These are phyloP conservation scores for Lacanobia wlatinum DNA, from an alignment of 2,888 invertebrate species.

Conservation along the genomic window DNA sequence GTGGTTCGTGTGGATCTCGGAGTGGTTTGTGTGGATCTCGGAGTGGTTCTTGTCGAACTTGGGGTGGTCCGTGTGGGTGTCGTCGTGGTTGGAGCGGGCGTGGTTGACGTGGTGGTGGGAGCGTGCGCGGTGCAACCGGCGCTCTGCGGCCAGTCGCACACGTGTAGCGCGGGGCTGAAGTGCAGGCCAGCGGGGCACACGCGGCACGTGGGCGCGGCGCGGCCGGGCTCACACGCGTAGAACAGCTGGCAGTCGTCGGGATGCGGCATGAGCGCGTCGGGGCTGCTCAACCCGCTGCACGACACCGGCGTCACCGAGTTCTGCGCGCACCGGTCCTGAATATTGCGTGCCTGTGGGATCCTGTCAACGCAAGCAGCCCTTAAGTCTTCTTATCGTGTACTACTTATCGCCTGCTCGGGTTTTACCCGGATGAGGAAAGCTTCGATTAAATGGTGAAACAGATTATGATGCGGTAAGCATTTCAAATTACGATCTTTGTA, in stretches of 20 bases:
- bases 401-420: neutral
- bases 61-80: neutral
- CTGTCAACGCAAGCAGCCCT: slow-evolving; percentile 15
- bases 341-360: neutral
- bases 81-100: neutral
- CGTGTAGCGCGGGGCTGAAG: slow-evolving; percentile 69
- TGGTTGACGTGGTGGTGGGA: neutral
- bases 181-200: slow-evolving; percentile 72
- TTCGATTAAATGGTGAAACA: neutral
- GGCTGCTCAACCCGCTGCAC: slow-evolving; percentile 58
- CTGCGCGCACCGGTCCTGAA: slow-evolving; percentile 20
- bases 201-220: slow-evolving; percentile 40
- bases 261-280: slow-evolving; percentile 69
- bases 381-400: neutral
- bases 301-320: slow-evolving; percentile 57
- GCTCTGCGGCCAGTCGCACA: slow-evolving; percentile 68
- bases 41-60: neutral
- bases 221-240: slow-evolving; percentile 68
- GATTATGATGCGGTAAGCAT: neutral
- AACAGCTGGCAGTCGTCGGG: slow-evolving; percentile 75
- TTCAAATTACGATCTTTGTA: neutral
- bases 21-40: too few relatives aligned
- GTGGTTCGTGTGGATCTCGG: too few relatives aligned
- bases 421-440: neutral
- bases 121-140: slow-evolving; percentile 65